Base-by-base conservation (phyloP, 2,797 vertebrate genomes). In the Galago senegalensis region DNA sequence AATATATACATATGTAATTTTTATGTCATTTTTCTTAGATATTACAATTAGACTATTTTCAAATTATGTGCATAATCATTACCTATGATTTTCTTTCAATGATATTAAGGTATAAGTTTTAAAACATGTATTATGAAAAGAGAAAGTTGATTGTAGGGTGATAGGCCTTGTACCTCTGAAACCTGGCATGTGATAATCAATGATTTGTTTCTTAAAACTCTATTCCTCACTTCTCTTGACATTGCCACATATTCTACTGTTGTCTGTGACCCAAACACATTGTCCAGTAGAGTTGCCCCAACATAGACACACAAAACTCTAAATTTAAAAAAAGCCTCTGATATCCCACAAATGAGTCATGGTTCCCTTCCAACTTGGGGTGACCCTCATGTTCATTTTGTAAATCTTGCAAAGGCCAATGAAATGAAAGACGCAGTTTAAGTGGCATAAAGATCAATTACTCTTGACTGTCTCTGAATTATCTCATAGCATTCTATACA, bases 31-130 rank as follows among this genome's bases (percentile, higher is more conserved):
- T 77, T 5, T 31, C 43, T 34, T 94, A 20, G 29, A 63, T 58
- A 31, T 46, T 82, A 92, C 2, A 88, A 12, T 79, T 95, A 92
- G 9, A 85, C 3, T 5, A 46, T 83, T 17, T 91, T 91, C 29
- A n/a, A 90, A 76, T 89, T 96, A 20, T 2, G 81, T 76, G 53
- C 34, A 83, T 16, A 80, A 37, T 43, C 37, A 72, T 76, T 31
- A 75, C n/a, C 58, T 96, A 46, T 83, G 13, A 84, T 86, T 95
- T 87, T 83, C 40, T 93, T 65, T 85, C 70, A 60, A 92, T 4
- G n/a, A 75, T 34, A 53, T n/a, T 34, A 49, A 92, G 87, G 18
- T 9, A 5, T 10, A 92, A 6, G 86, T 89, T 56, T 49, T 0
- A 40, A 95, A 90, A 58, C 0, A 63, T 25, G 49, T 65, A 63